phyloP scores from a whole-genome alignment of 1,140 invertebrate species.

The Drosophila sproati region DNA sequence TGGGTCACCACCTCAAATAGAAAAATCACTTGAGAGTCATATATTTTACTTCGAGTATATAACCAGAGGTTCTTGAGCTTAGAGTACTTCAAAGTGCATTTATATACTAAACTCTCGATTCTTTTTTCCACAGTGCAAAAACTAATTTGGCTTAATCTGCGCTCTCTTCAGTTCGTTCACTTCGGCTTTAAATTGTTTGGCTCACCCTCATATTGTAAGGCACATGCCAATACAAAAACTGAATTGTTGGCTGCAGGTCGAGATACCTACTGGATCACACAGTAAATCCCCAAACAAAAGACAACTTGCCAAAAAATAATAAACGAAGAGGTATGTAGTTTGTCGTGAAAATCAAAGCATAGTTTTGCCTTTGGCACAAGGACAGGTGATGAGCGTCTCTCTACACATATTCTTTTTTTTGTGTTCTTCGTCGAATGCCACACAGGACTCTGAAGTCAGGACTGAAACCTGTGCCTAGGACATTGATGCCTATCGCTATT shows the following conservation, averaged over 20 bases:
- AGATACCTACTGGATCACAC: constrained; percentile 29
- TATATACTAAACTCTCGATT: neutral
- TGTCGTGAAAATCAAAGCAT: constrained; percentile 19
- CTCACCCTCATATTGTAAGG: constrained; percentile 6
- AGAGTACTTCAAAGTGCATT: neutral
- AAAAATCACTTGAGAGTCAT: neutral
- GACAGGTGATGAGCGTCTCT: constrained; percentile 75
- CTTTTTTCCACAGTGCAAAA: neutral
- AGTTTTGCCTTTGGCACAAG: constrained; percentile 41
- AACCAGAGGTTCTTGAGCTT: constrained; percentile 5
- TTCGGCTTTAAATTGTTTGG: constrained; percentile 1
- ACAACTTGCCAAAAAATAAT: constrained; percentile 34
- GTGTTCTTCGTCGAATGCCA: constrained; percentile 47
- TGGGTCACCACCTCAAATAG: neutral
- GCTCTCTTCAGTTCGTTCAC: neutral
- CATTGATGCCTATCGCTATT: constrained; percentile 63
- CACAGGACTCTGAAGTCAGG: constrained; percentile 62
- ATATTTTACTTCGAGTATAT: neutral
- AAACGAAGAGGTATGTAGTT: constrained; percentile 9
- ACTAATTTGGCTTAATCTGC: too few relatives aligned
- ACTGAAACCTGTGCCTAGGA: constrained; percentile 62
- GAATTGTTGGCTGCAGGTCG: constrained; percentile 36
- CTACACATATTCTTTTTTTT: constrained; percentile 33
- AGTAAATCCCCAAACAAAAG: constrained; percentile 42
- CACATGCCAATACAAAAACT: constrained; percentile 39